A percentile compares a stretch with the other conserved stretches of the same genome.
phyloP scores from a whole-genome alignment of 1,140 invertebrate species.

The Zaprionus africanus region DNA sequence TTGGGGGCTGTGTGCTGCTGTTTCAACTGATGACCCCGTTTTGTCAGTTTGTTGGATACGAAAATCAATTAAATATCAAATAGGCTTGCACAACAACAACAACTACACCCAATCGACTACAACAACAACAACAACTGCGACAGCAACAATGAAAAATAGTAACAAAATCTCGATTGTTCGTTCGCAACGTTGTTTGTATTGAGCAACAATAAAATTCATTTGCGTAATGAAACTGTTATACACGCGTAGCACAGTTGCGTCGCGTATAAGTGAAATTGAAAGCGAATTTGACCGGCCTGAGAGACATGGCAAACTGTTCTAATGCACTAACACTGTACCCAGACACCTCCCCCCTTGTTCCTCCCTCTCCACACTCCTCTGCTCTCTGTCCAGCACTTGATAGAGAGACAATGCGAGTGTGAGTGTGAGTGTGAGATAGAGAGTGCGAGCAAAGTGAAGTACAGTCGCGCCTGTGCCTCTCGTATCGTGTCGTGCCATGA shows the following conservation, averaged over 20 bases:
- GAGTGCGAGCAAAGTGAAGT: conserved; percentile 50
- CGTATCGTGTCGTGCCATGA: conserved; percentile 52
- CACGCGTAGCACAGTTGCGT: conserved; percentile 50
- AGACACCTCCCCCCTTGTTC: not conserved
- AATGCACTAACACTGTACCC: conserved; percentile 48
- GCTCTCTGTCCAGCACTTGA: not conserved
- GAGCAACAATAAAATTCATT: conserved; percentile 56
- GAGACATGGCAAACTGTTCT: conserved; percentile 37
- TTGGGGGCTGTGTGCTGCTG: conserved; percentile 28
- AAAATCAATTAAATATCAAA: conserved; percentile 62
- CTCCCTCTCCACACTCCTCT: no score
- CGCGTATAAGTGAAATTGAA: conserved; percentile 62
- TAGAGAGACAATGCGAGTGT: not conserved
- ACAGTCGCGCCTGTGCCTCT: conserved; percentile 59
- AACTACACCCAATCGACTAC: conserved; percentile 22
- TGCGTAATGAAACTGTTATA: conserved; percentile 65
- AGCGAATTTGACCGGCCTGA: conserved; percentile 64
- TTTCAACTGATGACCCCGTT: conserved; percentile 58
- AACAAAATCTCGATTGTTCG: conserved; percentile 55
- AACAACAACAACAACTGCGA: not conserved
- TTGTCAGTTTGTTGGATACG: conserved; percentile 46
- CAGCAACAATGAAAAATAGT: conserved; percentile 9
- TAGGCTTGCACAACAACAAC: conserved; percentile 27
- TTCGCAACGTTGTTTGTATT: conserved; percentile 39
- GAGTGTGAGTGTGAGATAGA: not conserved